Evolutionary conservation across 2,888 invertebrate genomes (phyloP), one percentile per base, ranked within the genome.

Genomic region (Drosophila suboccidentalis): DNA sequence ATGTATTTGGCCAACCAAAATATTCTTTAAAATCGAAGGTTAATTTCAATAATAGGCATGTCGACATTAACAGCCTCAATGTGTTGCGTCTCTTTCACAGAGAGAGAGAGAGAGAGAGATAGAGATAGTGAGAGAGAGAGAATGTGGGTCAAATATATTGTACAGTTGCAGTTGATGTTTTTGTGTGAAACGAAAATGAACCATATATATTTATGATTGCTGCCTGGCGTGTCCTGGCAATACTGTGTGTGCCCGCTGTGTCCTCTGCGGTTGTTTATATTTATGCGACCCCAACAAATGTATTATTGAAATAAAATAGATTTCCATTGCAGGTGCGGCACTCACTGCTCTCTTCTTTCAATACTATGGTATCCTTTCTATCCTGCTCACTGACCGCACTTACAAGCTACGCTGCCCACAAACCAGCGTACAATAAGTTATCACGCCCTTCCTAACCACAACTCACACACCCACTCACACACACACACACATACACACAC

Each of bases 231-330:
- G 47, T 55, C 53, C 34, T 51, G 59, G 39, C 38, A 46, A n/a
- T 11, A 3, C 64, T 11, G 34, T 34, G 36, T 69, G 71, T 61
- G 59, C 46, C 49, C 55, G 53, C 47, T 32, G 36, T 63, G 39
- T 10, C 13, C 46, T 39, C 39, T 76, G 89, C 49, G 89, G 75
- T 75, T 79, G 69, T 75, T 84, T 85, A 81, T 85, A 81, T 81
- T 89, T 89, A 83, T 84, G 67, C 68, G 69, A 13, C 43, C 50
- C 50, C 53, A 44, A 61, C 61, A 75, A 66, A 63, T 63, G 70
- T 44, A 69, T 73, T 87, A 89, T 82, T 89, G 78, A 76, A 87
- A 80, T 87, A 74, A 80, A 78, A 84, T 89, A 75, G 80, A 87
- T 87, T 75, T 73, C 70, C 50, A 70, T 65, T 66, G 64, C 86